Conservation (phyloP, 2,888 invertebrate genomes). For the Cantharis lateralis region DNA sequence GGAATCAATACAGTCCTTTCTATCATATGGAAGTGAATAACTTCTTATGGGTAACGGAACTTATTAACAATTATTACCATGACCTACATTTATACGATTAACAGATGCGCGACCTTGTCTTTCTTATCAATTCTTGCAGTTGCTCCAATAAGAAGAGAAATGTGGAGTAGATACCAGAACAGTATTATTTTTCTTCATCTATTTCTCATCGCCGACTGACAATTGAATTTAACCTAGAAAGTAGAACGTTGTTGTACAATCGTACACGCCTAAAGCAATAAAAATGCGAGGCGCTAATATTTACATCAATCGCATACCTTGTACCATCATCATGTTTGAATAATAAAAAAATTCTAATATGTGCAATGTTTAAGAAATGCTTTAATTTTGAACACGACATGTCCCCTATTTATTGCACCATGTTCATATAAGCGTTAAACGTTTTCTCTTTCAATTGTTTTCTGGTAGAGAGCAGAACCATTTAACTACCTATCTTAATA, state of each 20-base stretch:
- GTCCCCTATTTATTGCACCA: constrained; percentile 4
- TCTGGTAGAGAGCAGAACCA: constrained; percentile 42
- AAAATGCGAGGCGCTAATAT: background rate
- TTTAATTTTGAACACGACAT: constrained; percentile 38
- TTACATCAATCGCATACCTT: background rate
- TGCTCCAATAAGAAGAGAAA: constrained; percentile 38
- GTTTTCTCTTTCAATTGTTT: constrained; percentile 42
- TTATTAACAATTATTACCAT: constrained; percentile 30
- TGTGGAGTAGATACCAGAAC: constrained; percentile 33
- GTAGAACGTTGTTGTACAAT: constrained; percentile 22
- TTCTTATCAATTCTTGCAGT: constrained; percentile 33
- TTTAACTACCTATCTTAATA: constrained; percentile 12
- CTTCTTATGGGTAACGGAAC: constrained; percentile 32
- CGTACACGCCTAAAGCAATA: constrained; percentile 5
- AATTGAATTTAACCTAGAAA: constrained; percentile 27
- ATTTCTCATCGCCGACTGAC: constrained; percentile 30
- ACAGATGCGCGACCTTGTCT: constrained; percentile 40
- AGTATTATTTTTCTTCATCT: constrained; percentile 15
- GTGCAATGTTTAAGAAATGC: background rate
- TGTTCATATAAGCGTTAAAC: constrained; percentile 10
- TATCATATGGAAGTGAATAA: background rate
- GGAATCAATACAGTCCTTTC: background rate
- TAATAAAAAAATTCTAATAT: background rate
- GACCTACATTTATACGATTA: constrained; percentile 35
- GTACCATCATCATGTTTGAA: background rate